phyloP scores from a whole-genome alignment of 2,797 vertebrate species.

The Anabacerthia variegaticeps region DNA sequence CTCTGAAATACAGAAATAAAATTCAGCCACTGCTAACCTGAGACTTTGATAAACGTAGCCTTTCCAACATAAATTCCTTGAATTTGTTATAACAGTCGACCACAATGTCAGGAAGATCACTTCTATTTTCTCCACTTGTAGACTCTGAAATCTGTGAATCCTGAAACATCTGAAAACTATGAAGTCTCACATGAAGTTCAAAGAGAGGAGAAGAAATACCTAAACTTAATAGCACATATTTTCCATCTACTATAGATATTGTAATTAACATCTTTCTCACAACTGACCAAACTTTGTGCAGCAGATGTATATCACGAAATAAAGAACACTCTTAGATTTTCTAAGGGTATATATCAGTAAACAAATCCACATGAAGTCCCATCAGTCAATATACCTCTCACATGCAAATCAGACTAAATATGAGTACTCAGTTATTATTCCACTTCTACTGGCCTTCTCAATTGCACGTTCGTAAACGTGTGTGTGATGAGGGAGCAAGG shows the following conservation, averaged over 20 bases:
- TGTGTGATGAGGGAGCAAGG: neutral
- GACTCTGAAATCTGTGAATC: neutral
- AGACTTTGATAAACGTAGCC: neutral
- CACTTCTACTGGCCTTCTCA: neutral
- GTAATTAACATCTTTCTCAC: neutral
- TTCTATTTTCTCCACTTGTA: neutral
- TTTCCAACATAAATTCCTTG: neutral
- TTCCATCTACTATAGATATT: neutral
- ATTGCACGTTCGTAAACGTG: neutral
- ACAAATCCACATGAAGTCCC: neutral
- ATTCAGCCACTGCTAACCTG: neutral
- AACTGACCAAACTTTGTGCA: neutral
- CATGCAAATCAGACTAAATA: neutral
- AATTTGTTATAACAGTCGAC: neutral
- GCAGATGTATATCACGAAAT: neutral
- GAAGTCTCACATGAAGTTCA: neutral
- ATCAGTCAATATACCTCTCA: neutral
- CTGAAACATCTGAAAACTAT: neutral
- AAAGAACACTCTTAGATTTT: neutral
- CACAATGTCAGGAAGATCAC: neutral
- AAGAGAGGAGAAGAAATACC: neutral
- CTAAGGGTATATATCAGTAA: neutral
- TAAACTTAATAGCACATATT: neutral
- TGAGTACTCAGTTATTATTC: neutral
- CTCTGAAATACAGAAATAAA: neutral